phyloP scores from a whole-genome alignment of 2,888 invertebrate species.

The Drosophila sordidula region DNA sequence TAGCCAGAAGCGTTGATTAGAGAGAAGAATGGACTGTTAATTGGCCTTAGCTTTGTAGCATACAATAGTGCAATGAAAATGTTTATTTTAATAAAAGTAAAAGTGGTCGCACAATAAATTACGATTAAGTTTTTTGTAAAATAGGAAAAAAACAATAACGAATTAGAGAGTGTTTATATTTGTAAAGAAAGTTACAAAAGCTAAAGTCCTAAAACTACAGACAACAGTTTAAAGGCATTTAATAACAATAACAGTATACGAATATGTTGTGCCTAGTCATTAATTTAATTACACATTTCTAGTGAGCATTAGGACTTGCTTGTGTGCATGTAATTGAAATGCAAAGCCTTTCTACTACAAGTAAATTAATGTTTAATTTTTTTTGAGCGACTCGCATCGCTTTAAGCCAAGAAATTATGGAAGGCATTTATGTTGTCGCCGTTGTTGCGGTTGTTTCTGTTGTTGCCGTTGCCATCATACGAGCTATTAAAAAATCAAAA shows the following conservation, averaged over 20 bases:
- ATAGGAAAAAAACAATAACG: no score
- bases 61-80: not conserved
- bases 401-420: conserved; percentile 55
- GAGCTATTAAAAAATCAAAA: conserved; percentile 81
- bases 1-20: conserved; percentile 16
- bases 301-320: not conserved
- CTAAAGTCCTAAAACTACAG: no score
- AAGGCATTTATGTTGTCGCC: conserved; percentile 55
- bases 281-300: no score
- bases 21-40: conserved; percentile 4
- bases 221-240: no score
- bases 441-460: conserved; percentile 28
- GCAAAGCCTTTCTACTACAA: not conserved
- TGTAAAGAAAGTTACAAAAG: no score
- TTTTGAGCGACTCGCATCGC: conserved; percentile 10
- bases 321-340: conserved; percentile 1
- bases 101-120: not conserved
- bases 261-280: no score
- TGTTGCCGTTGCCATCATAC: conserved; percentile 55
- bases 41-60: conserved; percentile 5
- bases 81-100: conserved; percentile 3
- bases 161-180: no score
- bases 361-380: conserved; percentile 6
- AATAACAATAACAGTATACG: no score
- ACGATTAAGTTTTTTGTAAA: not conserved